Evolutionary conservation across 2,797 vertebrate species (phyloP).

Genomic region (Heliangelus exortis): DNA sequence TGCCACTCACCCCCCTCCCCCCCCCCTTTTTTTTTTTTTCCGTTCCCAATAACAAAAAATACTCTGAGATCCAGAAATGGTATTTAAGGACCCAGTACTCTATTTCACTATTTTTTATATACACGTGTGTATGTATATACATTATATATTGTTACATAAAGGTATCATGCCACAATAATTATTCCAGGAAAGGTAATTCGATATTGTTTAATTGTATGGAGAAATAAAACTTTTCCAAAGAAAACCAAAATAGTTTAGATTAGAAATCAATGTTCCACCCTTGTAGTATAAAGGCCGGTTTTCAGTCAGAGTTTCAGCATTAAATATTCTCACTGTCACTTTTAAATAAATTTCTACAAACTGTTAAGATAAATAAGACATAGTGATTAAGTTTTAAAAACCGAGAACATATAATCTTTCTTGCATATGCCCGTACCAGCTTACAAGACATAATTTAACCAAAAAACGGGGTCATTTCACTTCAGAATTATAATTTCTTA

Average conservation of each 20-base stretch:
- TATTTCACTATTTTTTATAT: neutral
- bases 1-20: neutral
- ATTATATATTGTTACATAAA: neutral
- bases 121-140: neutral
- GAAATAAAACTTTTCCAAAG: slow-evolving; percentile 37
- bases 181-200: neutral
- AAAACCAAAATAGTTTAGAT: neutral
- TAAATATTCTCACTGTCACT: neutral
- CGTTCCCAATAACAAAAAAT: neutral
- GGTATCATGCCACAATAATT: neutral
- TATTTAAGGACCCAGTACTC: neutral
- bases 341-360: neutral
- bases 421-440: neutral
- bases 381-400: neutral
- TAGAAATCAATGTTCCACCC: neutral
- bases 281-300: neutral
- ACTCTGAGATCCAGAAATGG: neutral
- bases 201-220: neutral
- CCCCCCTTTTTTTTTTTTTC: neutral
- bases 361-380: neutral
- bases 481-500: neutral
- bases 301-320: neutral
- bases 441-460: neutral
- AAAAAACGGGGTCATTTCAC: neutral
- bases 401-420: neutral